Conservation (phyloP, 2,888 invertebrate species). For the Tenthredo mesomela region DNA sequence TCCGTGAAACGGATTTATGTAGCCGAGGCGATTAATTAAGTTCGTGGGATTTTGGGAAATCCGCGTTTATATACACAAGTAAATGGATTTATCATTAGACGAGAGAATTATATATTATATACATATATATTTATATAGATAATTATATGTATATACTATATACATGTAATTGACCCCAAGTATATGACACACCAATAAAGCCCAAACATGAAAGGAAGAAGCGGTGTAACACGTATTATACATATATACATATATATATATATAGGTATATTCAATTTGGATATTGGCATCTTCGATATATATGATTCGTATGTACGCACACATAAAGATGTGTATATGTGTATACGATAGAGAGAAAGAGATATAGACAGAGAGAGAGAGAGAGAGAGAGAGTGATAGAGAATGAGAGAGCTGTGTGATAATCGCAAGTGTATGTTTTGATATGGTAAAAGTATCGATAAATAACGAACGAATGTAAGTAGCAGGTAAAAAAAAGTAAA, state of each 20-base stretch:
- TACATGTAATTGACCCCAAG: neutral
- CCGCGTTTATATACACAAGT: constrained; percentile 6
- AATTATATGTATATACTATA: too few relatives aligned
- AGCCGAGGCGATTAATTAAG: neutral
- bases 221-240: neutral
- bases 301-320: neutral
- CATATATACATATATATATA: too few relatives aligned
- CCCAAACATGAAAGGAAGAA: constrained; percentile 18
- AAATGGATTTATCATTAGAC: neutral
- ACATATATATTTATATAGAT: neutral
- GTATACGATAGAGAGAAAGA: neutral
- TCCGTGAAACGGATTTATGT: neutral
- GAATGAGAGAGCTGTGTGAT: neutral
- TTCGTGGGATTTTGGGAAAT: neutral
- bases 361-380: neutral
- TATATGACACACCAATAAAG: constrained; percentile 24
- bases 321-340: neutral
- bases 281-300: neutral
- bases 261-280: neutral
- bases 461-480: constrained; percentile 15
- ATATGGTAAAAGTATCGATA: neutral
- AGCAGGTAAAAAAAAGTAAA: neutral
- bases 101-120: neutral
- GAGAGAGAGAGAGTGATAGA: constrained; percentile 1
- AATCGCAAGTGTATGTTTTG: neutral